Evolutionary conservation across 1,140 invertebrate genomes (phyloP), one percentile per base, ranked within the genome.

Genomic region (Cherax quadricarinatus): DNA sequence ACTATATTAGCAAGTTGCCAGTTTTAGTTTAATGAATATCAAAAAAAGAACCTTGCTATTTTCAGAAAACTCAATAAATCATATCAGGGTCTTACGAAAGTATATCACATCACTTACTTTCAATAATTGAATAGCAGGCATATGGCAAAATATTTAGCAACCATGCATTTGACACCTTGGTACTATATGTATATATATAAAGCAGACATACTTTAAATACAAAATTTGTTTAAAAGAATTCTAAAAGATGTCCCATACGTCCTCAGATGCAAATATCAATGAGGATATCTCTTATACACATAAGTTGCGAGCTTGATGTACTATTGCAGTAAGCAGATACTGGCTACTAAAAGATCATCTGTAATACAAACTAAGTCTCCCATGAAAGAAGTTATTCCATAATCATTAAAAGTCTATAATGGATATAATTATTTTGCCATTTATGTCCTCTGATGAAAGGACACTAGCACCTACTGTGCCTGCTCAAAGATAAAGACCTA

Each of bases 261-360:
- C 60, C n/a, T 84, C 81, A 62, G 41, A 78, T 53, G 75, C 87
- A 91, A 82, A 81, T 85, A 91, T 81, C 51, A 91, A 14, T 75
- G 70, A 86, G 62, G 66, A 78, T 81, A 86, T 80, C 57, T 86
- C 84, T 87, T 86, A 51, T 70, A 91, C 79, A 86, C 85, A 80
- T 81, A 86, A 81, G 75, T 81, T 91, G 57, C 79, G 62, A 91
- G 84, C 84, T 82, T 91, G 75, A 82, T 91, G 78, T 80, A 91
- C 85, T 81, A 91, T 86, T 86, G 83, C 90, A 81, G 75, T 30
- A 91, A 91, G 90, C 84, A 62, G n/a, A 86, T 81, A 91, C 84
- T 87, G 84, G 84, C 90, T 91, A 86, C 84, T 91, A 91, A 90
- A 84, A 66, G 48, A 85, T 85, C 49, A 90, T 73, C 57, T 73